Evolutionary conservation across 2,113 vertebrate genomes (phyloP).

Genomic region (Alligator mississippiensis): DNA sequence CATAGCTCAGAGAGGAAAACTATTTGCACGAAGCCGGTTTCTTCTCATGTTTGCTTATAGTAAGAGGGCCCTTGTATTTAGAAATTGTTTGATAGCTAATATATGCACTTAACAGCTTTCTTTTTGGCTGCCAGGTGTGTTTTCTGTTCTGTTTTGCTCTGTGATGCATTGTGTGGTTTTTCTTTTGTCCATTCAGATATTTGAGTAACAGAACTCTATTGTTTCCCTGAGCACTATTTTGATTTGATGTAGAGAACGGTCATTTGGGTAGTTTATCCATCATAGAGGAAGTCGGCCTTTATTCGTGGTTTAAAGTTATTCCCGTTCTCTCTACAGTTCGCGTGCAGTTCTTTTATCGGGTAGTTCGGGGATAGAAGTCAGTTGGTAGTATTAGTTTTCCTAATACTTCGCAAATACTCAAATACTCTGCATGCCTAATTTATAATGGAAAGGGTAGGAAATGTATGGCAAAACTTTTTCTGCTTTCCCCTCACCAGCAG

Average conservation of each 20-base stretch:
- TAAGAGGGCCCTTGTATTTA: background rate
- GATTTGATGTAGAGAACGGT: background rate
- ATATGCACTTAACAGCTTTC: background rate
- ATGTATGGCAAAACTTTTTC: too few species aligned
- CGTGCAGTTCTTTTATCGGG: background rate
- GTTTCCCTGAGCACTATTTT: background rate
- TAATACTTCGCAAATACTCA: background rate
- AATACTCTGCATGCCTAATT: too few species aligned
- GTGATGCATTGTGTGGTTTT: background rate
- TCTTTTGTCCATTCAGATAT: background rate
- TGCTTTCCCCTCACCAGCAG: too few species aligned
- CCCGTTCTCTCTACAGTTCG: background rate
- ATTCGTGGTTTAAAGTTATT: background rate
- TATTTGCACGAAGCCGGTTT: too few species aligned
- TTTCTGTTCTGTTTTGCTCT: background rate
- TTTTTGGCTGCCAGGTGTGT: background rate
- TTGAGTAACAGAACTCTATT: background rate
- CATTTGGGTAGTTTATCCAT: background rate
- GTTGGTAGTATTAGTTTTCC: background rate
- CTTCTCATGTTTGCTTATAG: background rate
- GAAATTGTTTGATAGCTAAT: background rate
- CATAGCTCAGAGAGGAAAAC: too few species aligned
- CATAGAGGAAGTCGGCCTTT: background rate
- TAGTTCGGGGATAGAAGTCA: background rate
- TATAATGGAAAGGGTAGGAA: too few species aligned